phyloP scores from a whole-genome alignment of 2,113 vertebrate species.

The Carollia perspicillata region DNA sequence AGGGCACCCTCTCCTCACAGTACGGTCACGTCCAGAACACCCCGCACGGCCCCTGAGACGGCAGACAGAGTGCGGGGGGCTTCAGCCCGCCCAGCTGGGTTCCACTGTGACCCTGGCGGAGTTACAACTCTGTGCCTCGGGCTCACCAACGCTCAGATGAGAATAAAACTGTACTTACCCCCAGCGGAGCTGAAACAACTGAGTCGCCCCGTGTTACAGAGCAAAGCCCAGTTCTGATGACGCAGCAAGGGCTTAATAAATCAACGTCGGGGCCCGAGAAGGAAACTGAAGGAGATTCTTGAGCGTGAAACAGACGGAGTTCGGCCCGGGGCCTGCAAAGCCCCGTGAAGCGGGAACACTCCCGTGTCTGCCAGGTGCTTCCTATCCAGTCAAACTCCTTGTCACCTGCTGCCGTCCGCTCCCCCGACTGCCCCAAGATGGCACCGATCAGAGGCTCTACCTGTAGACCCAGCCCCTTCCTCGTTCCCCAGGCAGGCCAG shows the following conservation, averaged over 20 bases:
- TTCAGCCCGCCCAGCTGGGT: rapidly evolving
- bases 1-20: rapidly evolving
- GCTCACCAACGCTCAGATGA: background rate
- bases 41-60: too few relatives aligned
- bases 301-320: rapidly evolving
- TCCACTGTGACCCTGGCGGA: rapidly evolving
- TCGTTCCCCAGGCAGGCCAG: rapidly evolving
- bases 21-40: rapidly evolving
- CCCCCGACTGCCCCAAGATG: background rate
- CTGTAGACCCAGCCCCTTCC: rapidly evolving
- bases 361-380: rapidly evolving
- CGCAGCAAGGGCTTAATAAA: too few relatives aligned
- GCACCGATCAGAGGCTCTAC: rapidly evolving
- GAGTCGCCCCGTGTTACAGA: background rate
- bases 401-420: rapidly evolving
- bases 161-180: background rate
- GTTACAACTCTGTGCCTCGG: background rate
- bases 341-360: rapidly evolving
- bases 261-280: background rate
- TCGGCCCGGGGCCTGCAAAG: background rate
- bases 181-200: too few relatives aligned
- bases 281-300: background rate
- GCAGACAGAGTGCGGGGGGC: rapidly evolving
- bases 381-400: rapidly evolving
- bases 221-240: background rate